These are phyloP conservation scores for Macrobrachium rosenbergii DNA, from an alignment of 1,140 invertebrate species.

Conservation along the genomic window DNA sequence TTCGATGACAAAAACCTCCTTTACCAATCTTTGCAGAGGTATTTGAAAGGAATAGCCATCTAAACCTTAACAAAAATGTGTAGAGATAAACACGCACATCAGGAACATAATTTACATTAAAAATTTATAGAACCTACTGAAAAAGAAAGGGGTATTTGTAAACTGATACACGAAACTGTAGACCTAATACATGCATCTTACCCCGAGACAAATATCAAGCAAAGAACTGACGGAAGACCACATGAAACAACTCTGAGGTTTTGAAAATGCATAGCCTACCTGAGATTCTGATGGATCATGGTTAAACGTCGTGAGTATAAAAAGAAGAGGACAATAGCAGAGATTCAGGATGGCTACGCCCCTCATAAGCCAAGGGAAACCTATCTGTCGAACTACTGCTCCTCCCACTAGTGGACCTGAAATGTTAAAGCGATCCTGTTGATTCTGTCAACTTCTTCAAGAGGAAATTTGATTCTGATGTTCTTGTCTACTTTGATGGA, in stretches of 20 bases:
- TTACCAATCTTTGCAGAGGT: too few relatives aligned
- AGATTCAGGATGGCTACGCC: slow-evolving; percentile 41
- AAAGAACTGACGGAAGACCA: not conserved
- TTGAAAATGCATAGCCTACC: slow-evolving; percentile 14
- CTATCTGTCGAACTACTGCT: slow-evolving; percentile 25
- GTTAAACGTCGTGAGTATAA: slow-evolving; percentile 11
- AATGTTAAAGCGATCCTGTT: not conserved
- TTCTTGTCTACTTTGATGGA: not conserved
- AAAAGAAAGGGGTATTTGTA: too few relatives aligned
- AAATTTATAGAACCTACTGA: too few relatives aligned
- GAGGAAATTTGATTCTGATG: not conserved
- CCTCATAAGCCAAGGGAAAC: slow-evolving; percentile 53
- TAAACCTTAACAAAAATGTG: too few relatives aligned
- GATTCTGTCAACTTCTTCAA: not conserved
- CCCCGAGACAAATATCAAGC: too few relatives aligned
- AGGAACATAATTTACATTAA: too few relatives aligned
- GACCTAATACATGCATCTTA: too few relatives aligned
- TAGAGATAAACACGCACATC: too few relatives aligned
- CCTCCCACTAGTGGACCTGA: slow-evolving; percentile 52
- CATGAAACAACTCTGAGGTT: too few relatives aligned
- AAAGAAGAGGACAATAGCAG: slow-evolving; percentile 48
- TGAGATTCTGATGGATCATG: not conserved
- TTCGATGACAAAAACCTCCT: too few relatives aligned
- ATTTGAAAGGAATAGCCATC: too few relatives aligned
- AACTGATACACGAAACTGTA: too few relatives aligned